These are phyloP conservation scores for Pecten maximus DNA, from an alignment of 2,888 invertebrate genomes.

Conservation along the genomic window DNA sequence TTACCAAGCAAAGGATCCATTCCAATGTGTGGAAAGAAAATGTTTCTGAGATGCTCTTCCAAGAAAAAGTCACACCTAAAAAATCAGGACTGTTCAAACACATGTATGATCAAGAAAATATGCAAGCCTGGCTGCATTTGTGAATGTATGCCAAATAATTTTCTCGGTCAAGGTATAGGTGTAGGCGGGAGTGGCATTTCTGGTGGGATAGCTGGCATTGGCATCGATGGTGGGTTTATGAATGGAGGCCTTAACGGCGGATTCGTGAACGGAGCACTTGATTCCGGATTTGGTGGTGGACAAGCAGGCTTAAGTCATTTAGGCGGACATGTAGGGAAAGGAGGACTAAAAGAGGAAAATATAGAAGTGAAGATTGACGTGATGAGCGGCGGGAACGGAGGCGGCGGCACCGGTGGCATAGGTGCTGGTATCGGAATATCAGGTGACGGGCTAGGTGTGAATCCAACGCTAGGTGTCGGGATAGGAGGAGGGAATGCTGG, in stretches of 20 bases:
- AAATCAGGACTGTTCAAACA: neutral
- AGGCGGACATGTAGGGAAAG: neutral
- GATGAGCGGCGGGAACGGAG: neutral
- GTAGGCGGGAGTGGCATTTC: neutral
- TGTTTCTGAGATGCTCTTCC: neutral
- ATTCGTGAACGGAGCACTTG: neutral
- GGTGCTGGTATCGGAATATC: neutral
- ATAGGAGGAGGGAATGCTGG: neutral
- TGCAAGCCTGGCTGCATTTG: neutral
- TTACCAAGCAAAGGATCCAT: neutral
- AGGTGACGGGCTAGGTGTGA: neutral
- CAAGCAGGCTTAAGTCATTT: neutral
- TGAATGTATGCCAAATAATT: neutral
- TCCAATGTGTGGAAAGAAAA: neutral
- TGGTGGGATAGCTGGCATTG: neutral
- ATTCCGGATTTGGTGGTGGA: neutral
- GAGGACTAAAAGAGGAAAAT: neutral
- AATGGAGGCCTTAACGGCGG: neutral
- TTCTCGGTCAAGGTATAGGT: neutral
- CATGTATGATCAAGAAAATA: neutral
- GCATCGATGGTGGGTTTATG: neutral
- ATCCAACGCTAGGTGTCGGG: neutral
- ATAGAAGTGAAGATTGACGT: neutral
- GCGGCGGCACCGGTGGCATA: neutral
- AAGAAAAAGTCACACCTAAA: neutral